These are phyloP conservation scores for Antrozous pallidus DNA, from an alignment of 2,797 vertebrate species.

Conservation along the genomic window DNA sequence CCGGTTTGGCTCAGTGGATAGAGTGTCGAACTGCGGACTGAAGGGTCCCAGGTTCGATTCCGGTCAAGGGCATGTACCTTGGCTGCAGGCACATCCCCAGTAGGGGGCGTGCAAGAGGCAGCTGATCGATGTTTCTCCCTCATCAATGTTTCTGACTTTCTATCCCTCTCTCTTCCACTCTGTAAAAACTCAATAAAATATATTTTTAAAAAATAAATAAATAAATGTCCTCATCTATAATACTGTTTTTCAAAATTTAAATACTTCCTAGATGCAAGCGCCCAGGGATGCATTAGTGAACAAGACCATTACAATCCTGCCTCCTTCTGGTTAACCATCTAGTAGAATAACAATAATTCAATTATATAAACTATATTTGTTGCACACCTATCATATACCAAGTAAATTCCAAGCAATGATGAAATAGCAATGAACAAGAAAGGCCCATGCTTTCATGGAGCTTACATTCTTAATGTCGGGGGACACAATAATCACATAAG, in stretches of 20 bases:
- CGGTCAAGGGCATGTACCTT: no score
- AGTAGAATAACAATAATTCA: neutral
- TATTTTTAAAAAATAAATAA: no score
- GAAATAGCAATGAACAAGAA: neutral
- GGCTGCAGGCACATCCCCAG: no score
- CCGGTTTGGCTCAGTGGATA: no score
- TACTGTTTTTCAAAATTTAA: neutral
- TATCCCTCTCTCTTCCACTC: no score
- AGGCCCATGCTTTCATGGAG: neutral
- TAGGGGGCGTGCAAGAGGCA: no score
- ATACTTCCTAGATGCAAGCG: neutral
- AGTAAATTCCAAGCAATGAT: neutral
- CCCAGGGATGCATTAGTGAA: neutral
- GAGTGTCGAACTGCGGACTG: no score
- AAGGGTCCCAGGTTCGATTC: no score
- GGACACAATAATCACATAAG: neutral
- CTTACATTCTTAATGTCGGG: neutral
- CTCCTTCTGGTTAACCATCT: neutral
- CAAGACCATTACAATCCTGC: neutral
- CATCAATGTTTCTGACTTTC: no score
- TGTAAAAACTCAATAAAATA: no score
- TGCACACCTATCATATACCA: neutral
- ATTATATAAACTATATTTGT: neutral
- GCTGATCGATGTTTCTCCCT: no score
- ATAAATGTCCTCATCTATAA: neutral